phyloP scores from a whole-genome alignment of 2,888 invertebrate genomes.

The Lampropteryx suffumata region DNA sequence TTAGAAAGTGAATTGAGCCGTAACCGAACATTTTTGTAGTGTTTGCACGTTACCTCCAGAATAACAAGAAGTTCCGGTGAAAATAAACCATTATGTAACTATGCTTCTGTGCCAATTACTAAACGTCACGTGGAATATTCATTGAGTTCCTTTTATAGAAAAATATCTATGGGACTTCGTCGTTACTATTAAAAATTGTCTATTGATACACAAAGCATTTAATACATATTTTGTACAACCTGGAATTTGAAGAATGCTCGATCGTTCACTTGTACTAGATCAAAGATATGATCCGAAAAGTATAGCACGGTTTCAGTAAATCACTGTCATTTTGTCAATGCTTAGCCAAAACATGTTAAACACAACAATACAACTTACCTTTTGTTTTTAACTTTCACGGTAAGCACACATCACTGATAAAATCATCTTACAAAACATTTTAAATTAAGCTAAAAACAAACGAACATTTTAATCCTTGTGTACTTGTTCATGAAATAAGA shows the following conservation, averaged over 20 bases:
- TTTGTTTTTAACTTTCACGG: slow-evolving; percentile 43
- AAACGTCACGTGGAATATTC: slow-evolving; percentile 34
- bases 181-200: too few relatives aligned
- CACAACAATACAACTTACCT: slow-evolving; percentile 35
- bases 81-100: slow-evolving; percentile 55
- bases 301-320: too few relatives aligned
- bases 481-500: slow-evolving; percentile 10
- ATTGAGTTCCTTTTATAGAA: slow-evolving; percentile 24
- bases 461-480: neutral
- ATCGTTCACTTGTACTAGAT: too few relatives aligned
- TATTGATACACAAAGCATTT: too few relatives aligned
- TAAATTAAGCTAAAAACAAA: slow-evolving; percentile 8
- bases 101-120: slow-evolving; percentile 31
- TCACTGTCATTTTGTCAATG: slow-evolving; percentile 1
- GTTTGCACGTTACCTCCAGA: slow-evolving; percentile 44
- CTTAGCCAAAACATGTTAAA: slow-evolving; percentile 1
- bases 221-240: too few relatives aligned
- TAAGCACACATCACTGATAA: slow-evolving; percentile 39
- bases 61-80: slow-evolving; percentile 72
- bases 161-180: neutral
- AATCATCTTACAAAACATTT: slow-evolving; percentile 32
- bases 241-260: too few relatives aligned
- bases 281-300: too few relatives aligned
- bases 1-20: slow-evolving; percentile 31
- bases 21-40: slow-evolving; percentile 24